Evolutionary conservation across 2,113 vertebrate species (phyloP), one percentile per base, ranked within the genome.

Genomic region (Zapus hudsonius): DNA sequence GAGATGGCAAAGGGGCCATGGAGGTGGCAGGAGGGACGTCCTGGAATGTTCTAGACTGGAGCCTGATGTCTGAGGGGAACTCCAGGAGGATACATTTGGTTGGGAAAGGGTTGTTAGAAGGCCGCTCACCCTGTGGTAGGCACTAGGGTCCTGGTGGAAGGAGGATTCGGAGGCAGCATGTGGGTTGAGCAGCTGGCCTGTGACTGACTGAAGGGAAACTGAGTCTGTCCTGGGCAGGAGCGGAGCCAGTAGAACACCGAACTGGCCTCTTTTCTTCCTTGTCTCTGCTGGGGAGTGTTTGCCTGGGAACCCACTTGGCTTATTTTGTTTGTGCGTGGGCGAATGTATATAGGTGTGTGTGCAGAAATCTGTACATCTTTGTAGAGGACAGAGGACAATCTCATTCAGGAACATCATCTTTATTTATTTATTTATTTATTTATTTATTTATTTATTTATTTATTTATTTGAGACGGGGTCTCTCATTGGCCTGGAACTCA

Each of bases 161-260:
- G 31, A 69, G 29, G 79, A n/a, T 76, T 61, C 78, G 22, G 55
- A 47, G 57, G 73, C 12, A 20, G 73, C 16, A 3, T 40, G 0
- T 31, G 38, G 33, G 64, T 29, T 36, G 20, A 29, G 52, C 36
- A 52, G 33, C 17, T 3, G 3, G 19, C 78, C 59, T 29, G 27
- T 67, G 55, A 15, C 52, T 42, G n/a, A 5, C 36, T 64, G 78
- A 38, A 12, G 1, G 40, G 40, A 73, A 52, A 19, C 10, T 7
- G 25, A 0, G 0, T 57, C 36, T 38, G 11, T 23, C 13, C 2
- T 0, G 8, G 79, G 67, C 29, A 11, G 7, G 33, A 59, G 44
- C 66, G 12, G 61, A 40, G 11, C 20, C 40, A 9, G 31, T 0
- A 79, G 73, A n/a, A 36, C 27, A 29, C 0, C 44, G 8, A 84